These are phyloP conservation scores for Andrena bicolor DNA, from an alignment of 2,888 invertebrate species.

Conservation along the genomic window DNA sequence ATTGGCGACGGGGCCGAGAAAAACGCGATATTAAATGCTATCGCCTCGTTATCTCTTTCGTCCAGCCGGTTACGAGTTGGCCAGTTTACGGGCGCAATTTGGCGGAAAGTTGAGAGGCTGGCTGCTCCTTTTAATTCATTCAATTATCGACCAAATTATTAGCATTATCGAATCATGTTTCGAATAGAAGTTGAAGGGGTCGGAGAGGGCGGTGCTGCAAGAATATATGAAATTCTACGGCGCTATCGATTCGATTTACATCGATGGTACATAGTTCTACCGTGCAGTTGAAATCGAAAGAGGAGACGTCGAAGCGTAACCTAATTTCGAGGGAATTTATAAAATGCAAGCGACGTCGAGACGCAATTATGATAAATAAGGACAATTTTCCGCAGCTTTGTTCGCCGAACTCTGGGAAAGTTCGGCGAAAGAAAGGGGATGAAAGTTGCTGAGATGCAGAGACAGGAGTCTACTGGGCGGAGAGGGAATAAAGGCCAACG, in stretches of 20 bases:
- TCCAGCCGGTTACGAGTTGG: background rate
- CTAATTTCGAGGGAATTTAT: background rate
- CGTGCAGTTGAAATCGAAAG: background rate
- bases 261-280: background rate
- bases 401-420: background rate
- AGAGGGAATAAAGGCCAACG: background rate
- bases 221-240: background rate
- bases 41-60: background rate
- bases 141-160: too few species aligned
- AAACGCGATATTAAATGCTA: slow-evolving; percentile 15
- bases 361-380: slow-evolving; percentile 12
- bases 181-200: too few species aligned
- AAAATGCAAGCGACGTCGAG: background rate
- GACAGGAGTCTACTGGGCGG: background rate
- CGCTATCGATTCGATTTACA: background rate
- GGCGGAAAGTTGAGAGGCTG: background rate
- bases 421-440: background rate
- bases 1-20: background rate
- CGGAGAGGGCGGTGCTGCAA: too few species aligned
- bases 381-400: slow-evolving; percentile 1
- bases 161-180: too few species aligned
- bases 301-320: background rate
- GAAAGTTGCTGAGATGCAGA: background rate
- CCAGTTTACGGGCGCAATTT: background rate
- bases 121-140: background rate